Percentiles rank a stretch among this genome's conserved stretches.
phyloP scores from a whole-genome alignment of 2,113 vertebrate species.

The Acrocephalus kingi region DNA sequence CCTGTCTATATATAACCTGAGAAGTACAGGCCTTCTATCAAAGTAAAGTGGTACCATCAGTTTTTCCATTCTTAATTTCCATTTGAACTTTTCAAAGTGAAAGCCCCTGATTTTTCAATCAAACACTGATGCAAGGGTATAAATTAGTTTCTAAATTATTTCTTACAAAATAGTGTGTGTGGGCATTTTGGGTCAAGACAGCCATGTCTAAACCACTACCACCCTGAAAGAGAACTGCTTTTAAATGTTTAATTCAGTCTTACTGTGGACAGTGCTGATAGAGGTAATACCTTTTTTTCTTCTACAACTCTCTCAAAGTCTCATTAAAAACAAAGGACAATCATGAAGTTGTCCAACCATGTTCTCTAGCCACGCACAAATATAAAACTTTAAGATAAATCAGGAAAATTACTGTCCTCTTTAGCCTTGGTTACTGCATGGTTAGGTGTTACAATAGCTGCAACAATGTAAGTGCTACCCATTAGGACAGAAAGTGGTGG shows the following conservation, averaged over 20 bases:
- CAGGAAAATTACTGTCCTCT: not conserved
- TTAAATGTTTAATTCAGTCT: not conserved
- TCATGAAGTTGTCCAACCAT: not conserved
- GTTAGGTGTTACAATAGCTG: not conserved
- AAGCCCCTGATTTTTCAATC: not conserved
- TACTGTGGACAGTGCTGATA: not conserved
- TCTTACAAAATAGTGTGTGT: not conserved
- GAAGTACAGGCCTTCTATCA: not conserved
- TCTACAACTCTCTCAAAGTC: not conserved
- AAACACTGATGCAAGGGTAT: not conserved
- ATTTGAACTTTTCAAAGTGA: not conserved
- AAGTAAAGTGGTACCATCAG: not conserved
- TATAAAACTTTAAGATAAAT: not conserved
- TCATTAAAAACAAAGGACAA: not conserved
- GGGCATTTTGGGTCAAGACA: not conserved
- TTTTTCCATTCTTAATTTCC: not conserved
- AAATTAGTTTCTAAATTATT: not conserved
- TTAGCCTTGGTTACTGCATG: not conserved
- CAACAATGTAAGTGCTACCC: not conserved
- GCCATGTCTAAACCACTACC: not conserved
- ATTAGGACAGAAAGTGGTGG: not conserved
- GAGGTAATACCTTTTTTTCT: not conserved
- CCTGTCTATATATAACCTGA: not conserved
- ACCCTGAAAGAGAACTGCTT: not conserved
- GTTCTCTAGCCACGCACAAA: not conserved